Evolutionary conservation across 2,888 invertebrate genomes (phyloP).

Genomic region (Agelastica alni): DNA sequence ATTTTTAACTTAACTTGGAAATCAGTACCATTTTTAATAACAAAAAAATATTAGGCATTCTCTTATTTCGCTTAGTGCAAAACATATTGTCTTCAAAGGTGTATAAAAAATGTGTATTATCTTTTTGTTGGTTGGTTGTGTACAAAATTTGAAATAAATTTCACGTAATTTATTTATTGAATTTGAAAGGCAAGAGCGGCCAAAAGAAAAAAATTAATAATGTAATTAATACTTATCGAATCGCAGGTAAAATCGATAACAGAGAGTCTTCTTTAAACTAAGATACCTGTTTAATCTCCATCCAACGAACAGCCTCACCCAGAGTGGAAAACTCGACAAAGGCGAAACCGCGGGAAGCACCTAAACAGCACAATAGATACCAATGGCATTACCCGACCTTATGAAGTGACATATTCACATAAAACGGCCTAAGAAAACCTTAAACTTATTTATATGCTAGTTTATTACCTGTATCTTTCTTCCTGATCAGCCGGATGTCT

Average conservation of each 20-base stretch:
- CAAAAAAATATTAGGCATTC: too few species aligned
- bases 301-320: constrained; percentile 87
- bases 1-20: too few species aligned
- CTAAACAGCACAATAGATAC: constrained; percentile 71
- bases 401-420: constrained; percentile 61
- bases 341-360: constrained; percentile 86
- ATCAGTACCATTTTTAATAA: too few species aligned
- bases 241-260: constrained; percentile 28
- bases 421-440: constrained; percentile 58
- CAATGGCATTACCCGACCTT: constrained; percentile 56
- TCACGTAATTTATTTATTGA: constrained; percentile 7
- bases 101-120: too few species aligned
- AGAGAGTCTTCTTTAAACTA: constrained; percentile 50
- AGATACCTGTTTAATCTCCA: constrained; percentile 87
- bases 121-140: too few species aligned
- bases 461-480: constrained; percentile 79
- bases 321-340: constrained; percentile 92
- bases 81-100: too few species aligned
- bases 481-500: constrained; percentile 81
- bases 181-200: constrained; percentile 17
- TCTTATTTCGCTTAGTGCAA: too few species aligned
- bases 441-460: constrained; percentile 28
- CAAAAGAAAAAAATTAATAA: constrained; percentile 29
- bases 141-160: constrained; percentile 18
- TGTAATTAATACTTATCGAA: constrained; percentile 37